phyloP scores from a whole-genome alignment of 2,797 vertebrate species.

The Cheirogaleus major region DNA sequence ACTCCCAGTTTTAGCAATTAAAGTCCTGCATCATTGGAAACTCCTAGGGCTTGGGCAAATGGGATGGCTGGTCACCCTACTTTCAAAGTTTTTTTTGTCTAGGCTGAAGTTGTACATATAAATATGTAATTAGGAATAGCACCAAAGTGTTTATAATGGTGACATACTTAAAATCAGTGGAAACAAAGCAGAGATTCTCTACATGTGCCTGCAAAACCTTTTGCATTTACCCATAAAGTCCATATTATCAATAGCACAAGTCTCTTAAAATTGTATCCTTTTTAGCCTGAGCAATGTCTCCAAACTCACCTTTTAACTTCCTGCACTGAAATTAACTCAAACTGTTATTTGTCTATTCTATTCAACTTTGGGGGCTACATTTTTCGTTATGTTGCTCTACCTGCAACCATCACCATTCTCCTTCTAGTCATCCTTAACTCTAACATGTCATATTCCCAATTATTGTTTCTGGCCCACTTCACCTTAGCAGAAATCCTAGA shows the following conservation, averaged over 20 bases:
- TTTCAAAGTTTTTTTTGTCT: background rate
- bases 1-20: background rate
- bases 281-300: background rate
- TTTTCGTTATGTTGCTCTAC: background rate
- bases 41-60: background rate
- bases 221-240: background rate
- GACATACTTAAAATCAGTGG: background rate
- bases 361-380: background rate
- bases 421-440: background rate
- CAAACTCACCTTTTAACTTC: conserved; percentile 9
- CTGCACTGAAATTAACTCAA: background rate
- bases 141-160: background rate
- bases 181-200: background rate
- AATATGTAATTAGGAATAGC: background rate
- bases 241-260: background rate
- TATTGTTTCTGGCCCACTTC: background rate
- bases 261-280: background rate
- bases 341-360: background rate
- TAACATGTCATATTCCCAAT: background rate
- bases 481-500: background rate
- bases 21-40: background rate
- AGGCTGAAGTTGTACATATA: background rate
- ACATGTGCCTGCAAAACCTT: background rate
- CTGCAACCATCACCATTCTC: background rate
- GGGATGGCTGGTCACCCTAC: background rate